Evolutionary conservation across 1,140 invertebrate genomes (phyloP), one percentile per base, ranked within the genome.

Genomic region (Rhopalosiphum padi): DNA sequence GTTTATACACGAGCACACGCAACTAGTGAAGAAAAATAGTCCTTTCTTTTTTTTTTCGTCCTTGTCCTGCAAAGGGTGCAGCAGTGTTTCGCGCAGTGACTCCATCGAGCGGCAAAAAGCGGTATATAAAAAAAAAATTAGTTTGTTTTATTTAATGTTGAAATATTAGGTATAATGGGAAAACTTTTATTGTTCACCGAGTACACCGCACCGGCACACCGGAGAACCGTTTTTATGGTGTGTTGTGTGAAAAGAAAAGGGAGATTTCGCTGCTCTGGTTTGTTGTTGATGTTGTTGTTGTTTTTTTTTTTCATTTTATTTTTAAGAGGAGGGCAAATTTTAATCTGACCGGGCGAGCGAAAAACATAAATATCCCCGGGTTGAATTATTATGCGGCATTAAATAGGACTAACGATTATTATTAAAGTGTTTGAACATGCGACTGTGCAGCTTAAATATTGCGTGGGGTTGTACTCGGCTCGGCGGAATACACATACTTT

Each of bases 81-180:
- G 15, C 11, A 23, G 37, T 77, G 51, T 91, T 91, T 91, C 37
- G 37, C 55, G 5, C 18, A 25, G 41, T 68, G 90, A 92, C 46
- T 77, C 48, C 48, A 53, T 85, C 77, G 91, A 93, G 91, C 82
- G 91, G 91, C 37, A 82, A 92, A 92, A 48, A 83, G 48, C n/a
- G 46, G 91, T 41, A 30, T 25, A 37, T 41, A 51, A 82, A 91
- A 93, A 37, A 83, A 91, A 93, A 93, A 93, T 93, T 93, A 93
- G 68, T 48, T 91, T 91, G 46, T 91, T 91, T 91, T 93, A 83
- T 93, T 93, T 93, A 83, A 93, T 55, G 91, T 93, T 51, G 82
- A 93, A 93, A 85, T 93, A 93, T 93, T 93, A 93, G 91, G 91
- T 93, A 43, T 93, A 93, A 93, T 93, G 91, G 91, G 91, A 93